Percentiles rank a stretch among this genome's conserved stretches.
Conservation (phyloP, 2,113 vertebrate species). For the Indicator indicator region DNA sequence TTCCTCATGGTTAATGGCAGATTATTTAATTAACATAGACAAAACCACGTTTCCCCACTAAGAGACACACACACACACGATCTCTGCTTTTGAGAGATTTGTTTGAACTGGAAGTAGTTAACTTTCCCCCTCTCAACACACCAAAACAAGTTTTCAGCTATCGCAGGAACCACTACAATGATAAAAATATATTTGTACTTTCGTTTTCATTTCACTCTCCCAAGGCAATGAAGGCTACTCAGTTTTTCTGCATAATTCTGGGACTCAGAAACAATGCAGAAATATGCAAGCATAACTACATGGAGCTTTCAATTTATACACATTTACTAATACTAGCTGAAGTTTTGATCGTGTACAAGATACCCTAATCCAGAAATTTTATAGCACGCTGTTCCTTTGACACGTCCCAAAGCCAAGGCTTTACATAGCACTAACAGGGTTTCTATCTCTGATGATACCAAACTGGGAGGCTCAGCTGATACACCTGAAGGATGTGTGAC, state of each 20-base stretch:
- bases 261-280: rapidly evolving
- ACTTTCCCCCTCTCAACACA: neutral
- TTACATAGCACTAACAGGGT: neutral
- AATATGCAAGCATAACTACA: neutral
- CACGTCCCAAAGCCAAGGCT: neutral
- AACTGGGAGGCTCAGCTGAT: too few relatives aligned
- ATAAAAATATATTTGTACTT: neutral
- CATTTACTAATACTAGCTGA: neutral
- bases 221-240: neutral
- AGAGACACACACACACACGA: neutral
- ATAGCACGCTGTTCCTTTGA: neutral
- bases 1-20: neutral
- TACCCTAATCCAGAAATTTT: neutral
- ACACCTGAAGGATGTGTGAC: too few relatives aligned
- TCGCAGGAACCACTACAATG: rapidly evolving
- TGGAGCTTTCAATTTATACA: neutral
- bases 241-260: neutral
- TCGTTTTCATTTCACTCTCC: neutral
- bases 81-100: neutral
- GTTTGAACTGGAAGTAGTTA: neutral
- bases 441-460: too few relatives aligned
- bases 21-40: neutral
- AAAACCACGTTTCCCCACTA: neutral
- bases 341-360: neutral
- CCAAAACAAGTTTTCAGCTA: neutral